Conservation (phyloP, 2,797 vertebrate species). For the Phalloptychus januarius region DNA sequence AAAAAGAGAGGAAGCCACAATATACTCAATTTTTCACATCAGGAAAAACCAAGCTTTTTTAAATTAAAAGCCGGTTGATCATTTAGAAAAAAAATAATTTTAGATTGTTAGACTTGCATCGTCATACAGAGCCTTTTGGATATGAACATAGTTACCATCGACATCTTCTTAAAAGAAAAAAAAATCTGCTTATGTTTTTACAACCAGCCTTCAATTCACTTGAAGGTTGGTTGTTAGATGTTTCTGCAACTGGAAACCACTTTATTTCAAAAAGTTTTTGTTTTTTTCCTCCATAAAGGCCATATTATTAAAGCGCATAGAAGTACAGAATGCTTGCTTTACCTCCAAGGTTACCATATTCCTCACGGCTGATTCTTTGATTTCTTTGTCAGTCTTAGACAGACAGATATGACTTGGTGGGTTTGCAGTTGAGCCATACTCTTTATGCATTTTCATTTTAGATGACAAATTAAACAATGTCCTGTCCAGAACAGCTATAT, state of each 20-base stretch:
- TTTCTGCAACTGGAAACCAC: background rate
- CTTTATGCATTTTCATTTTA: background rate
- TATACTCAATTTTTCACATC: too few relatives aligned
- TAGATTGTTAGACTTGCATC: background rate
- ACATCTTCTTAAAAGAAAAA: background rate
- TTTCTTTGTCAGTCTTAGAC: too few relatives aligned
- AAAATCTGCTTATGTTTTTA: too few relatives aligned
- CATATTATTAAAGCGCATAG: background rate
- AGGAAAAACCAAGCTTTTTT: too few relatives aligned
- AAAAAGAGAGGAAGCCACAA: background rate
- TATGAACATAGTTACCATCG: background rate
- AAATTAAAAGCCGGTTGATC: too few relatives aligned
- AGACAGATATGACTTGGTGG: too few relatives aligned
- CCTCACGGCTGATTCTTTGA: too few relatives aligned
- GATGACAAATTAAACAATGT: background rate
- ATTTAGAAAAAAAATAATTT: too few relatives aligned
- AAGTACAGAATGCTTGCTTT: too few relatives aligned
- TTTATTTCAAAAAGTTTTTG: background rate
- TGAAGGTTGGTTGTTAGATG: background rate
- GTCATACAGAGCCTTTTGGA: background rate
- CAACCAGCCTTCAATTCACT: background rate
- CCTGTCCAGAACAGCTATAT: background rate
- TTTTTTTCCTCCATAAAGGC: background rate
- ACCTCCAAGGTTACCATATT: too few relatives aligned
- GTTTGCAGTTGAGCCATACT: too few relatives aligned